Evolutionary conservation across 2,113 vertebrate genomes (phyloP).

Genomic region (Variabilichromis moorii): DNA sequence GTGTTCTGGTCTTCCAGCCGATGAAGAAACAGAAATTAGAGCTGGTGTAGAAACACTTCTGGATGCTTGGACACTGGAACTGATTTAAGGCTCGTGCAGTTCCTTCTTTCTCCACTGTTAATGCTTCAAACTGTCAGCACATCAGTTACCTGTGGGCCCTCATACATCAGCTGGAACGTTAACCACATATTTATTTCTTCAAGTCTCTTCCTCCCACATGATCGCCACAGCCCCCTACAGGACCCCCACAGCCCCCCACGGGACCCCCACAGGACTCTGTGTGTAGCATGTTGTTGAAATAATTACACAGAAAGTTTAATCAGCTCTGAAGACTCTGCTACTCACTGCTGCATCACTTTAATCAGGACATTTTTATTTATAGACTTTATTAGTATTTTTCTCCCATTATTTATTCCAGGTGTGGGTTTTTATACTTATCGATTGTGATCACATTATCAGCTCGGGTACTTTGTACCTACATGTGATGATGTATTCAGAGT

Average conservation of each 20-base stretch:
- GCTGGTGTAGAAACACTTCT: neutral
- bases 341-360: neutral
- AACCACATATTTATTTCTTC: neutral
- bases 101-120: neutral
- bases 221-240: neutral
- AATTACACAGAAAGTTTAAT: neutral
- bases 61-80: neutral
- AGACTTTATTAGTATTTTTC: neutral
- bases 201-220: neutral
- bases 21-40: neutral
- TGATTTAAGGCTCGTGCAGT: neutral
- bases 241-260: neutral
- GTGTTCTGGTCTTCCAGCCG: neutral
- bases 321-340: neutral
- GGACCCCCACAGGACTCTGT: neutral
- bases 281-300: neutral
- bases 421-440: neutral
- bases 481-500: neutral
- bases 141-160: neutral
- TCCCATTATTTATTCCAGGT: neutral
- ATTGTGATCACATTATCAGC: neutral
- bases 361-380: neutral
- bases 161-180: neutral
- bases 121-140: neutral
- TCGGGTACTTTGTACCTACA: neutral